phyloP scores from a whole-genome alignment of 2,797 vertebrate genomes.

The Urophycis tenuis region DNA sequence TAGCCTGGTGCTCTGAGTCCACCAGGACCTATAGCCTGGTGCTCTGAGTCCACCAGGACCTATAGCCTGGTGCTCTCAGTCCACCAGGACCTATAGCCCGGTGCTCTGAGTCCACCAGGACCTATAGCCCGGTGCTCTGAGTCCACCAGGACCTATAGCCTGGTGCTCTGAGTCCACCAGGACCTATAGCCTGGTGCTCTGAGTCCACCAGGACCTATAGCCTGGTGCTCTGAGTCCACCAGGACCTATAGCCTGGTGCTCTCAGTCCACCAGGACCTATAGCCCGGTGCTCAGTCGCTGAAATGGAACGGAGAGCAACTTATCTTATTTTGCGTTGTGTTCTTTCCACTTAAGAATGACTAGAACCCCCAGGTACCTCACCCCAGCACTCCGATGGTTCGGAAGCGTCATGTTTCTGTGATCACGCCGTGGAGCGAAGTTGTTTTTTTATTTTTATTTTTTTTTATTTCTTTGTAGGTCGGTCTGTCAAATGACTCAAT shows the following conservation, averaged over 20 bases:
- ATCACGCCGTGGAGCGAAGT: neutral
- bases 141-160: too few species aligned
- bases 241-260: constrained; percentile 64
- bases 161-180: too few species aligned
- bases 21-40: too few species aligned
- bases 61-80: too few species aligned
- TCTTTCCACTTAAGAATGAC: neutral
- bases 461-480: neutral
- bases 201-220: constrained; percentile 72
- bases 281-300: neutral
- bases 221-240: constrained; percentile 49
- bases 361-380: neutral
- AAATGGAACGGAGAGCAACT: neutral
- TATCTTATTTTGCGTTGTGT: neutral
- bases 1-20: too few species aligned
- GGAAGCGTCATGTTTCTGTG: neutral
- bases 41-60: too few species aligned
- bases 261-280: too few species aligned
- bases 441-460: neutral
- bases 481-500: neutral
- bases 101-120: too few species aligned
- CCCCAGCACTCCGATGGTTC: neutral
- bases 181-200: too few species aligned
- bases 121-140: too few species aligned
- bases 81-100: too few species aligned